Evolutionary conservation across 1,140 invertebrate species (phyloP), one percentile per base, ranked within the genome.

Genomic region (Zaprionus lachaisei): DNA sequence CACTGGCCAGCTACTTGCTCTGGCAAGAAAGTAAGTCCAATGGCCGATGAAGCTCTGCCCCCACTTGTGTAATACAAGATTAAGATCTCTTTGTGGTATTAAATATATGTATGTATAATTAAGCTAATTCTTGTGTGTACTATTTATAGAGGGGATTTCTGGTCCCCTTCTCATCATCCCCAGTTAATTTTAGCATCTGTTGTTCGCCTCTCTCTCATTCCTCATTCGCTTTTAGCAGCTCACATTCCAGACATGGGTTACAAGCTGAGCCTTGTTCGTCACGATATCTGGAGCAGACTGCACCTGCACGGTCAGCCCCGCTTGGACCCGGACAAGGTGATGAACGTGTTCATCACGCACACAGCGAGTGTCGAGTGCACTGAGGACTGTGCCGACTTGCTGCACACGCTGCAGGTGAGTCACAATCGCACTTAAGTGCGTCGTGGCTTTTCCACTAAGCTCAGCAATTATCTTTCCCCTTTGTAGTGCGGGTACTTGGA

Each of bases 11-110:
- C 5, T 90, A 90, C 77, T 80, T 90, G 71, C 85, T 90, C 64
- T 90, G 82, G 87, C 60, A 55, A 73, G 69, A 91, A 81, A 63
- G 86, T 91, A 73, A 91, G 83, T 86, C 57, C 68, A 62, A 26
- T 5, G 9, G 4, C n/a, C 17, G 24, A 56, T 22, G 28, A 24
- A 55, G 31, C 31, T 34, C 9, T 34, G 31, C 31, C 31, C 31
- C 31, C 31, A 11, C 31, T 11, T 11, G 3, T 11, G 37, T 17
- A 26, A n/a, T 41, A 26, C 7, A 28, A n/a, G 14, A 31, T 44
- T 26, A 9, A 44, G 26, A 56, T 12, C 5, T 17, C 26, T 24
- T 55, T 56, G 24, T 31, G 17, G 20, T 51, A 24, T 22, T 9
- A 51, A 51, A 51, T 51, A 49, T 49, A 49, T 22, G 9, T 20